A percentile compares a stretch with the other conserved stretches of the same genome.
These are phyloP conservation scores for Mimumesa dahlbomi DNA, from an alignment of 2,888 invertebrate species.

Conservation along the genomic window DNA sequence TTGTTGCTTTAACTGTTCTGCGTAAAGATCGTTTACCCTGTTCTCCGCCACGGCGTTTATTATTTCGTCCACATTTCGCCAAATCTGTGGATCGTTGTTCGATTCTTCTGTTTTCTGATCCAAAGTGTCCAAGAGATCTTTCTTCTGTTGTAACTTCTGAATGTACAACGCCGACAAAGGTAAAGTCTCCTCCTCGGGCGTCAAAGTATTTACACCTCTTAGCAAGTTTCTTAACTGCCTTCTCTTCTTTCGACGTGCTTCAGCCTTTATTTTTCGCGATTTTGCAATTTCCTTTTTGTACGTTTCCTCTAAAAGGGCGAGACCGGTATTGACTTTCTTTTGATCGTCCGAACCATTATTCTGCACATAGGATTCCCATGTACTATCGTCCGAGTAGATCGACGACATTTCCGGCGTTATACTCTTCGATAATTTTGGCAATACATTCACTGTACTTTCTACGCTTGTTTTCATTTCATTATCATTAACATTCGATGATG, in stretches of 20 bases:
- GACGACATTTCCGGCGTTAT: constrained; percentile 36
- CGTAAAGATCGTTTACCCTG: constrained; percentile 29
- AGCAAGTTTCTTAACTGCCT: constrained; percentile 35
- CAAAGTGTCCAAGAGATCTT: constrained; percentile 11
- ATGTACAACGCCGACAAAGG: constrained; percentile 42
- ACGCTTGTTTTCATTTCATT: background rate
- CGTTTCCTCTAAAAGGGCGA: constrained; percentile 72
- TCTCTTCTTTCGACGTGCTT: constrained; percentile 52
- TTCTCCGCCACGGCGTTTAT: constrained; percentile 71
- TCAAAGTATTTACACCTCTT: constrained; percentile 17
- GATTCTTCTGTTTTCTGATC: constrained; percentile 24
- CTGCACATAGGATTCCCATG: constrained; percentile 64
- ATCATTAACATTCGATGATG: background rate
- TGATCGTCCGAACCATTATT: constrained; percentile 24
- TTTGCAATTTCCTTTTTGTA: constrained; percentile 69
- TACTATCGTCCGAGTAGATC: constrained; percentile 77
- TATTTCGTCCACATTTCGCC: constrained; percentile 63
- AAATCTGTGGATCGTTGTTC: constrained; percentile 28
- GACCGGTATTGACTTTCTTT: constrained; percentile 57
- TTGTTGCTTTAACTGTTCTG: background rate
- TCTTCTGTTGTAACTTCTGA: constrained; percentile 43
- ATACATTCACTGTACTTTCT: background rate
- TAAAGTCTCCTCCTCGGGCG: constrained; percentile 61
- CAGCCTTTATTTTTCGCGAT: constrained; percentile 46
- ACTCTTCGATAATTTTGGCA: background rate